Evolutionary conservation across 2,888 invertebrate species (phyloP).

Genomic region (Unio pictorum): DNA sequence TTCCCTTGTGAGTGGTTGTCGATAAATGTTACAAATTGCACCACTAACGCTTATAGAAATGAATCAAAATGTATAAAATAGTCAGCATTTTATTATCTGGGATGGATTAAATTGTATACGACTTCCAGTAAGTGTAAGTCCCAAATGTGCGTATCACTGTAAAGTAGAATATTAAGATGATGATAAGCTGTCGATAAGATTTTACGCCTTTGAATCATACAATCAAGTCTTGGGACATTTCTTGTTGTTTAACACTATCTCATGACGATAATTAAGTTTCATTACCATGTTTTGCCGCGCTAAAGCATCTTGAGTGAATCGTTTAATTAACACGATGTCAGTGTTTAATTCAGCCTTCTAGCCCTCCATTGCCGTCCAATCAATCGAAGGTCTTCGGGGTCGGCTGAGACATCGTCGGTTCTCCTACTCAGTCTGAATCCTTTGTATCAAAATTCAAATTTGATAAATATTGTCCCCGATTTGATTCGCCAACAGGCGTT

Average conservation of each 20-base stretch:
- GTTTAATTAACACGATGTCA: constrained; percentile 37
- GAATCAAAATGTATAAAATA: constrained; percentile 37
- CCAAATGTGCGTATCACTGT: no score
- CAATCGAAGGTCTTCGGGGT: constrained; percentile 27
- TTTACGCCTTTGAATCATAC: no score
- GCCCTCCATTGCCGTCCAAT: constrained; percentile 24
- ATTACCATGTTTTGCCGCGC: constrained; percentile 30
- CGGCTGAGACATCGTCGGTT: constrained; percentile 24
- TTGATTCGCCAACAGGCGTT: constrained; percentile 35
- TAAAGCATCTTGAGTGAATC: constrained; percentile 35
- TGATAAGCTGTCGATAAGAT: no score
- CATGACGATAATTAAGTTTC: constrained; percentile 31
- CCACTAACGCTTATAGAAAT: constrained; percentile 26
- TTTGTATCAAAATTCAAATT: constrained; percentile 32
- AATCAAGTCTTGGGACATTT: background rate
- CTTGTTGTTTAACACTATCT: constrained; percentile 14
- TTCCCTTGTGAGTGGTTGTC: constrained; percentile 22
- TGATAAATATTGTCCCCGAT: constrained; percentile 45
- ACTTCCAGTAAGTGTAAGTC: no score
- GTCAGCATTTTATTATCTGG: constrained; percentile 6
- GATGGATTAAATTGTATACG: no score
- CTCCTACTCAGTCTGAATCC: no score
- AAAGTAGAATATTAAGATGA: no score
- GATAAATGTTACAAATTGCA: constrained; percentile 32
- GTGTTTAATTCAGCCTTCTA: constrained; percentile 26